Conservation (phyloP, 2,888 invertebrate genomes). For the Ferrisia virgata region DNA sequence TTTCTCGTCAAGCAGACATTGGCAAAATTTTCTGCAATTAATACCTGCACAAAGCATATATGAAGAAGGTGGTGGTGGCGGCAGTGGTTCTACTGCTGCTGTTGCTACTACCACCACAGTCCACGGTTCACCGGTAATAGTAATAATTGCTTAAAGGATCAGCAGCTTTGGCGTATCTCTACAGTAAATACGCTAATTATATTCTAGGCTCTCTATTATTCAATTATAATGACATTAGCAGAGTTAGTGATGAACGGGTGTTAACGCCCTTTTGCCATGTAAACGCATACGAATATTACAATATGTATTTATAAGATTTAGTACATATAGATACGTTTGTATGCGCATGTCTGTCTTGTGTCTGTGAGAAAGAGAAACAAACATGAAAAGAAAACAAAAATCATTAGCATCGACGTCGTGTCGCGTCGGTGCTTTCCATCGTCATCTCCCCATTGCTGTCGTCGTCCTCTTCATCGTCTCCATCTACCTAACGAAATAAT, state of each 20-base stretch:
- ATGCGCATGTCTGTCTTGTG: not conserved
- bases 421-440: too few relatives aligned
- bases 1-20: too few relatives aligned
- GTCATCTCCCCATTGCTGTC: too few relatives aligned
- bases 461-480: too few relatives aligned
- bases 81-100: too few relatives aligned
- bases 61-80: too few relatives aligned
- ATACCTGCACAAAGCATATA: too few relatives aligned
- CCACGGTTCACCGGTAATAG: too few relatives aligned
- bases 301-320: too few relatives aligned
- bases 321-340: not conserved
- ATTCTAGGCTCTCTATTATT: not conserved
- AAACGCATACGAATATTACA: not conserved
- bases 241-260: not conserved
- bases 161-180: not conserved
- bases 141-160: not conserved
- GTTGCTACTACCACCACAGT: too few relatives aligned
- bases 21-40: too few relatives aligned
- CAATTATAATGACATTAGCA: conserved; percentile 22
- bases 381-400: too few relatives aligned
- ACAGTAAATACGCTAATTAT: not conserved
- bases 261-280: not conserved
- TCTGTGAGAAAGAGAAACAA: not conserved
- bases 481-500: not conserved
- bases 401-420: not conserved